Evolutionary conservation across 2,113 vertebrate species (phyloP).

Genomic region (Peromyscus californicus): DNA sequence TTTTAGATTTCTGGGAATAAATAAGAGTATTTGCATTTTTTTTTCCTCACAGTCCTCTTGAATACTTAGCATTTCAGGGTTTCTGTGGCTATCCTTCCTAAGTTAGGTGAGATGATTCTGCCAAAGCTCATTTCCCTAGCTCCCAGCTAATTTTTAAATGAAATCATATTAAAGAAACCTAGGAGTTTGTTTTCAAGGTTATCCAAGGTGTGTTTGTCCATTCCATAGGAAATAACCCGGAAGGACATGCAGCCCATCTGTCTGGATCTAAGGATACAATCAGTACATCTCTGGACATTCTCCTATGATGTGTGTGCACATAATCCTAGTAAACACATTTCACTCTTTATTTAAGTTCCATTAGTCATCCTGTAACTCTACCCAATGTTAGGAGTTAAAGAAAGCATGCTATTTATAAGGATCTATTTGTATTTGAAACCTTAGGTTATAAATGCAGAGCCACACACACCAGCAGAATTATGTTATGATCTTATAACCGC

Average conservation of each 20-base stretch:
- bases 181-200: background rate
- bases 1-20: background rate
- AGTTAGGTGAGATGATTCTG: background rate
- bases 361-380: background rate
- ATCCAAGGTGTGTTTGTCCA: background rate
- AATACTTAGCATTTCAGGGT: background rate
- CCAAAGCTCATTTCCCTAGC: background rate
- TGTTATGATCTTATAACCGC: constrained; percentile 33
- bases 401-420: constrained; percentile 35
- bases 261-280: background rate
- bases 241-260: background rate
- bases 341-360: constrained; percentile 41
- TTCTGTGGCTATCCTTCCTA: background rate
- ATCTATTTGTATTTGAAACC: constrained; percentile 61
- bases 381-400: constrained; percentile 4
- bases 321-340: constrained; percentile 47
- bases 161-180: background rate
- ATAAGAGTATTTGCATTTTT: background rate
- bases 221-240: background rate
- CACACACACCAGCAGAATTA: background rate
- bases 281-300: constrained; percentile 3
- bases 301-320: background rate
- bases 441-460: background rate
- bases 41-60: background rate
- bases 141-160: background rate